Conservation (phyloP, 2,113 vertebrate species). For the Tachuris rubrigastra region DNA sequence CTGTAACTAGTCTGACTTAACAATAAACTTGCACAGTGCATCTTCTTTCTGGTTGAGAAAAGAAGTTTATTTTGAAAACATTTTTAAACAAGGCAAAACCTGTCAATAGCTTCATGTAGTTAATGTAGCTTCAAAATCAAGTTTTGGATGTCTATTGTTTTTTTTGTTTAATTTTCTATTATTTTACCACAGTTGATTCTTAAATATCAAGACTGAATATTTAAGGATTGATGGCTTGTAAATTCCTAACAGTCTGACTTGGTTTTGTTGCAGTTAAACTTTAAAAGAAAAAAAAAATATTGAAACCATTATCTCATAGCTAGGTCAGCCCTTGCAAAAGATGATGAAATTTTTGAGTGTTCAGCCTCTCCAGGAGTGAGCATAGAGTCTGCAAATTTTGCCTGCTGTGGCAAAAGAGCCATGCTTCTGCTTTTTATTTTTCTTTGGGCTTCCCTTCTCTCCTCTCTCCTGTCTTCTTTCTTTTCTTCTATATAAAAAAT, state of each 20-base stretch:
- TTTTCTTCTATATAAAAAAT: not conserved
- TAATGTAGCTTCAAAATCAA: not conserved
- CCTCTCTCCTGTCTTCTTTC: not conserved
- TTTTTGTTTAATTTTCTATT: not conserved
- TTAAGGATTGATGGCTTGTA: not conserved
- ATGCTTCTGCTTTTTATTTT: not conserved
- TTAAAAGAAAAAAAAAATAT: not conserved
- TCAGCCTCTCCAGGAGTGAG: not conserved
- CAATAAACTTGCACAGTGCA: not conserved
- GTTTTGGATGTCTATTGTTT: not conserved
- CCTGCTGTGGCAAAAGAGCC: not conserved
- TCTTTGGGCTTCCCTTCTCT: not conserved
- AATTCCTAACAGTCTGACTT: conserved; percentile 52
- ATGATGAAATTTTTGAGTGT: not conserved
- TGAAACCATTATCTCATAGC: not conserved
- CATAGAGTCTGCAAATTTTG: not conserved
- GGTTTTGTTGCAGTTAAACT: conserved; percentile 16
- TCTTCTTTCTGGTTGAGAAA: not conserved
- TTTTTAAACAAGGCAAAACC: not conserved
- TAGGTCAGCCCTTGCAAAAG: not conserved
- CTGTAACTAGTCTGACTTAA: not conserved
- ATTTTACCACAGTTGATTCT: not conserved
- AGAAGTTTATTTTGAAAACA: not conserved
- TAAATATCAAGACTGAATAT: conserved; percentile 28
- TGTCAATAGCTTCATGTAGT: not conserved